These are phyloP conservation scores for Drosophila insularis DNA, from an alignment of 1,140 invertebrate species.

Conservation along the genomic window DNA sequence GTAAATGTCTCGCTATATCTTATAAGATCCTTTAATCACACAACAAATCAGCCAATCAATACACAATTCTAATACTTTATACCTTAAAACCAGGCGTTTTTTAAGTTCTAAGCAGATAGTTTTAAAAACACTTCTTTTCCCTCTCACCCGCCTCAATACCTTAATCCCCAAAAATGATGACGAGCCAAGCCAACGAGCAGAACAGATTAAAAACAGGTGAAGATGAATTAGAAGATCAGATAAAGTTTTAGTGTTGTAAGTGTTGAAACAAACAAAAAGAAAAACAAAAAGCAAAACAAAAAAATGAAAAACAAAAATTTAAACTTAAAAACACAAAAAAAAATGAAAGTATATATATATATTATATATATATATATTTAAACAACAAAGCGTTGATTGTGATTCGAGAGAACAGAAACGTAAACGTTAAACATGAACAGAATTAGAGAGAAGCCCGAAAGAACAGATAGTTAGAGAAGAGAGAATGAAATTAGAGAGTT, in stretches of 20 bases:
- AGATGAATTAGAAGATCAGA: constrained; percentile 17
- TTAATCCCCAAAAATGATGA: neutral
- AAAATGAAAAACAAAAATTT: neutral
- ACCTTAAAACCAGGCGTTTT: constrained; percentile 2
- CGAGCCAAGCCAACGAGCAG: neutral
- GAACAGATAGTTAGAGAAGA: constrained; percentile 13
- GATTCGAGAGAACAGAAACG: constrained; percentile 57
- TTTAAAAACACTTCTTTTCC: no score
- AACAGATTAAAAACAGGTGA: neutral
- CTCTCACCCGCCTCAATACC: neutral
- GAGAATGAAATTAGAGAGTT: constrained; percentile 9
- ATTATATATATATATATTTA: neutral
- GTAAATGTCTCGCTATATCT: constrained; percentile 50
- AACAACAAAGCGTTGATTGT: constrained; percentile 74
- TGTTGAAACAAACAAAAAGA: constrained; percentile 45
- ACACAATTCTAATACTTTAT: neutral
- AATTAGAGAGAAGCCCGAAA: constrained; percentile 29
- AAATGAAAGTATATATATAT: neutral
- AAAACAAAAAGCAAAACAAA: constrained; percentile 18
- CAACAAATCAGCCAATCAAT: neutral
- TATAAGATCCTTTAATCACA: constrained; percentile 29
- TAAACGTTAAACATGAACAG: constrained; percentile 22
- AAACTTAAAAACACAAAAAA: constrained; percentile 7
- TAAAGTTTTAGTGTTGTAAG: constrained; percentile 57
- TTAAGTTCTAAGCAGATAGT: neutral